Conservation (phyloP, 2,888 invertebrate genomes). For the Baccha elongata region DNA sequence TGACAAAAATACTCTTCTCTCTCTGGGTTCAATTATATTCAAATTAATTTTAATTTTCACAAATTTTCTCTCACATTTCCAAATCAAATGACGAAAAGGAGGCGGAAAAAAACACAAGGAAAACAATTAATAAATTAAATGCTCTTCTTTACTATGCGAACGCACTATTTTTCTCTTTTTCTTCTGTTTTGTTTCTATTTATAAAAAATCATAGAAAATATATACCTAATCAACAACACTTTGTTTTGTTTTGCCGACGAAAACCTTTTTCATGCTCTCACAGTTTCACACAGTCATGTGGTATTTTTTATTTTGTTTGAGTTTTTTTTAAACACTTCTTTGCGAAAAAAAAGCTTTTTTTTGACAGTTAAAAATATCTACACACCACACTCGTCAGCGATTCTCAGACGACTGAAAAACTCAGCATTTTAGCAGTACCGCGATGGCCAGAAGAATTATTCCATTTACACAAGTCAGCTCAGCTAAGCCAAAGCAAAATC, state of each 20-base stretch:
- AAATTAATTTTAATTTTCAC: constrained; percentile 66
- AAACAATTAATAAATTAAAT: constrained; percentile 5
- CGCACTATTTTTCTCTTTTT: constrained; percentile 43
- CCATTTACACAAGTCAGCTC: constrained; percentile 65
- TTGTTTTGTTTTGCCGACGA: constrained; percentile 49
- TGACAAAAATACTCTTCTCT: constrained; percentile 6
- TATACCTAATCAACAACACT: constrained; percentile 36
- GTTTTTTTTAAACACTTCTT: constrained; percentile 48
- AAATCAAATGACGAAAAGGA: constrained; percentile 18
- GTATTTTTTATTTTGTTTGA: constrained; percentile 29
- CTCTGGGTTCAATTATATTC: constrained; percentile 53
- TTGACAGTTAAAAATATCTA: constrained; percentile 19
- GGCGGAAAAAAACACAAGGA: constrained; percentile 20
- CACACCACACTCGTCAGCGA: constrained; percentile 67
- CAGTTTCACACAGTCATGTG: constrained; percentile 45
- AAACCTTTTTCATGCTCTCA: constrained; percentile 27
- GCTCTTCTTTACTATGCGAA: constrained; percentile 15
- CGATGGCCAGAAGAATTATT: constrained; percentile 70
- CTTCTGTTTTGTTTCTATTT: constrained; percentile 44
- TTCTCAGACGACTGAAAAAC: constrained; percentile 67
- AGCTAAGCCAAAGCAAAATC: constrained; percentile 33
- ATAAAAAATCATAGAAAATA: constrained; percentile 46
- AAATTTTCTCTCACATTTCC: constrained; percentile 53
- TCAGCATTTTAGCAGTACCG: constrained; percentile 64
- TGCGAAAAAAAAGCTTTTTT: constrained; percentile 37